These are phyloP conservation scores for Brachylomia viminalis DNA, from an alignment of 2,888 invertebrate genomes.

Conservation along the genomic window DNA sequence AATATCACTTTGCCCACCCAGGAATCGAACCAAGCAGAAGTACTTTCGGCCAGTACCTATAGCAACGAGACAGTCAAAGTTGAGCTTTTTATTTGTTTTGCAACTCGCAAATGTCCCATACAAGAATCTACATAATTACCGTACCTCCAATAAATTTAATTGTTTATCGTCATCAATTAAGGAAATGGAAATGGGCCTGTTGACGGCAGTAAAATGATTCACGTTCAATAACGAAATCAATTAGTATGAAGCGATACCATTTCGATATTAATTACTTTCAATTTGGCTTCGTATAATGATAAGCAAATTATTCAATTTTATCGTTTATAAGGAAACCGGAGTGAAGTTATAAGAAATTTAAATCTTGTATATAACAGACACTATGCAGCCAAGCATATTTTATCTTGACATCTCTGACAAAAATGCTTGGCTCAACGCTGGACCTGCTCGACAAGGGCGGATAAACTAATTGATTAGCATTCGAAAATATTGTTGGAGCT, in stretches of 20 bases:
- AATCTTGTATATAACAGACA: no score
- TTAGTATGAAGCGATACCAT: conserved; percentile 27
- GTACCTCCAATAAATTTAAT: background rate
- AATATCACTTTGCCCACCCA: background rate
- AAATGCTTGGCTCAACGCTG: no score
- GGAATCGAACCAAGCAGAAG: background rate
- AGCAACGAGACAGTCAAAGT: background rate
- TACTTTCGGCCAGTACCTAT: background rate
- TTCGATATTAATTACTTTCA: conserved; percentile 36
- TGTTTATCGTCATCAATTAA: conserved; percentile 30
- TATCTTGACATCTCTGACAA: no score
- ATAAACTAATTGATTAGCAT: no score
- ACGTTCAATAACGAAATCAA: conserved; percentile 20
- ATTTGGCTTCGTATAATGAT: conserved; percentile 20
- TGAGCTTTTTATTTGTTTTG: background rate
- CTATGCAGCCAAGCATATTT: no score
- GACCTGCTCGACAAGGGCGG: no score
- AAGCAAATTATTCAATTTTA: conserved; percentile 21
- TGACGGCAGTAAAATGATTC: conserved; percentile 34
- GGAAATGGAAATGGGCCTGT: conserved; percentile 29
- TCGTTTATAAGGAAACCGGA: background rate
- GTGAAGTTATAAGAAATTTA: no score
- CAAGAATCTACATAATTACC: background rate
- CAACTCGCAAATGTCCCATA: background rate
- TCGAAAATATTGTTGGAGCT: no score